Base-by-base conservation (phyloP, 2,113 vertebrate species). In the Athene cunicularia region DNA sequence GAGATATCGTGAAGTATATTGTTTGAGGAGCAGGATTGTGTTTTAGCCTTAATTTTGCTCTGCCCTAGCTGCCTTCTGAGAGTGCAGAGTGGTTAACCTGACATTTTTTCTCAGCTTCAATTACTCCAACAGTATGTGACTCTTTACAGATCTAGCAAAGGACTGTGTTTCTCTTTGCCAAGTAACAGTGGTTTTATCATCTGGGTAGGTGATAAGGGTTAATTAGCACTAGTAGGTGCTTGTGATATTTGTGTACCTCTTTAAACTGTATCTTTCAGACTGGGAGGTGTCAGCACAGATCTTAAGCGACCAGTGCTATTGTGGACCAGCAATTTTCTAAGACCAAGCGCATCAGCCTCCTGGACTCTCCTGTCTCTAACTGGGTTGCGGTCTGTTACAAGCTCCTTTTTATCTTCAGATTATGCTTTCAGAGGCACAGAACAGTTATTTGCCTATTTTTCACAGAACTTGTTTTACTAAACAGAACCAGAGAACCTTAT, bases 261-360 rank as follows among this genome's bases (percentile, higher is more conserved):
- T 73, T 20, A 62, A 79, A n/a, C 0, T 0, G 4, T 27, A 19
- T 8, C 50, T 22, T 39, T 71, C 24, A 59, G 10, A 9, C 5
- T 6, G 4, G 0, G 2, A 37, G 5, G 11, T 79, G 23, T 47
- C 41, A 80, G 37, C 27, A 62, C 30, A 35, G 23, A n/a, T 11
- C 10, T 39, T 30, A 53, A 0, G 11, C 4, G 30, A 39, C 16
- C n/a, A 30, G 21, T 12, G 23, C 5, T 66, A 2, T 15, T 62
- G 12, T 58, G 49, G 24, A 74, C 14, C 37, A 77, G 17, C 14
- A 15, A 2, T 45, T 83, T n/a, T 52, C 35, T 5, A 63, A 19
- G 47, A 72, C 19, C 22, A 76, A 72, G 19, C 0, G 2, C 39
- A 56, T 24, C 12, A 79, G 6, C 43, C 5, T 71, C 19, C 23